Evolutionary conservation across 2,797 vertebrate species (phyloP).

Genomic region (Myotis findleyi): DNA sequence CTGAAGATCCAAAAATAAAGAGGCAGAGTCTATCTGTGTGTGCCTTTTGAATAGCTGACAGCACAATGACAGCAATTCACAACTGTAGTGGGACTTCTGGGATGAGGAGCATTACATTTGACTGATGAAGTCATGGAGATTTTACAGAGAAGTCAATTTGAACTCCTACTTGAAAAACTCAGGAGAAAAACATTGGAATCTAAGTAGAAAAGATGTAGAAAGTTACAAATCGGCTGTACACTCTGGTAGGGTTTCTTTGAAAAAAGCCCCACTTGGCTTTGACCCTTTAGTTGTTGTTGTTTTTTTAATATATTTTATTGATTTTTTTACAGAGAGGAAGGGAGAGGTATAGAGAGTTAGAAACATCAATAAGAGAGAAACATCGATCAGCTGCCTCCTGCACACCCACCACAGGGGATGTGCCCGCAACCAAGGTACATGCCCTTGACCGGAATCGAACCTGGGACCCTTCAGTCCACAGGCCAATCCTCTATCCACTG

Average conservation of each 20-base stretch:
- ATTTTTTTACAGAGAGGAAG: too few relatives aligned
- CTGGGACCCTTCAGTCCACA: too few relatives aligned
- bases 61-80: rapidly evolving
- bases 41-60: background rate
- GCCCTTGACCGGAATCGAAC: too few relatives aligned
- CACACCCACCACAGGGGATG: too few relatives aligned
- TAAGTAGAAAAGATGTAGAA: background rate
- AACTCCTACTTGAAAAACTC: background rate
- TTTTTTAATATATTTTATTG: too few relatives aligned
- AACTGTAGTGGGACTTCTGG: rapidly evolving
- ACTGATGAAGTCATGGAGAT: background rate
- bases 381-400: too few relatives aligned
- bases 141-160: background rate
- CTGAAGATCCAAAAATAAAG: background rate
- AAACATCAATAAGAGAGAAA: too few relatives aligned
- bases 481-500: too few relatives aligned
- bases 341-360: too few relatives aligned
- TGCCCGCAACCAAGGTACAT: too few relatives aligned
- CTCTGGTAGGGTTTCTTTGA: background rate
- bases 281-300: too few relatives aligned
- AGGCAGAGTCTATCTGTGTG: background rate
- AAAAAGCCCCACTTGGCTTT: background rate
- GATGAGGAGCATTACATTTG: background rate
- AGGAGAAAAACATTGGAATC: background rate
- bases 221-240: rapidly evolving